A percentile compares a stretch with the other conserved stretches of the same genome.
These are phyloP conservation scores for Coboldia fuscipes DNA, from an alignment of 1,140 invertebrate species.

Conservation along the genomic window DNA sequence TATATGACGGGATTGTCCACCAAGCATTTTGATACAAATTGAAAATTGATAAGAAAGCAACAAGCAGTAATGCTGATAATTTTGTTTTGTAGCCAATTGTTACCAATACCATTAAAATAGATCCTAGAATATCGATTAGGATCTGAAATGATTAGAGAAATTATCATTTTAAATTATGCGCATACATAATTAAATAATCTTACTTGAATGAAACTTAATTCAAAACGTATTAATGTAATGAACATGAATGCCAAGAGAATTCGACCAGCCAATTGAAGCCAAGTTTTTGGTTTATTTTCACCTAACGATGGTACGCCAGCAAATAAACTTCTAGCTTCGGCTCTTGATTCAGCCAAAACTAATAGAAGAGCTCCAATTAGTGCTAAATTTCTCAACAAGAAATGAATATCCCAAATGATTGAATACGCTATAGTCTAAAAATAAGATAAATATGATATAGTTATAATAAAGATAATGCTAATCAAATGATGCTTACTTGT, in stretches of 20 bases:
- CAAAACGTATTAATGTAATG: slow-evolving; percentile 84
- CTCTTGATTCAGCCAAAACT: slow-evolving; percentile 82
- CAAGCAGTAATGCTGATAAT: slow-evolving; percentile 84
- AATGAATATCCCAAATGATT: slow-evolving; percentile 96
- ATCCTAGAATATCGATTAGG: slow-evolving; percentile 77
- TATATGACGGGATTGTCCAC: slow-evolving; percentile 89
- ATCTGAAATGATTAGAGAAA: slow-evolving; percentile 31
- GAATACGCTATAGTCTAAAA: slow-evolving; percentile 90
- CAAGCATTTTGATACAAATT: slow-evolving; percentile 97
- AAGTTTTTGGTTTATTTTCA: slow-evolving; percentile 95
- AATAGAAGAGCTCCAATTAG: slow-evolving; percentile 87
- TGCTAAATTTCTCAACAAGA: slow-evolving; percentile 85
- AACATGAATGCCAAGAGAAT: slow-evolving; percentile 98
- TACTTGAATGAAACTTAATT: slow-evolving; percentile 75
- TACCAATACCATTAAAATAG: slow-evolving; percentile 86
- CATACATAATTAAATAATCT: slow-evolving; percentile 6
- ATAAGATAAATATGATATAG: slow-evolving; percentile 8
- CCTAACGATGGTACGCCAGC: slow-evolving; percentile 93
- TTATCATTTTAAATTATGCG: not conserved
- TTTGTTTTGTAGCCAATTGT: slow-evolving; percentile 98
- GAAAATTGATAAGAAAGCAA: slow-evolving; percentile 68
- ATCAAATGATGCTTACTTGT: slow-evolving; percentile 56
- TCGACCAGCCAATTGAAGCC: slow-evolving; percentile 87
- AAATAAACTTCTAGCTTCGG: slow-evolving; percentile 82
- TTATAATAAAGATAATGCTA: too few relatives aligned